Percentiles rank a stretch among this genome's conserved stretches.
phyloP scores from a whole-genome alignment of 2,113 vertebrate species.

The Chrysemys picta region DNA sequence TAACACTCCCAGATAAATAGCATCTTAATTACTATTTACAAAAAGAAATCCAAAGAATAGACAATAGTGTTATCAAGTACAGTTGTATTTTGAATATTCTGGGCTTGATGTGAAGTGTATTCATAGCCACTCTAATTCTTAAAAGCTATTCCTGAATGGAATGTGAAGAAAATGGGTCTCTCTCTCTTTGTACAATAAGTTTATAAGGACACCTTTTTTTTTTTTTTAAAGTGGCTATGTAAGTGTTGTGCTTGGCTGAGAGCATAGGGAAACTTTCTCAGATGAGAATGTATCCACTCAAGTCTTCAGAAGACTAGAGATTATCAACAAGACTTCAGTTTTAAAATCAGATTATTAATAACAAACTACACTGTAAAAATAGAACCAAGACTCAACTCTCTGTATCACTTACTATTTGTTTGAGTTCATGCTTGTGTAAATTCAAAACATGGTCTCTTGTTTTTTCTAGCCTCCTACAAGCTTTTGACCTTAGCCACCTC shows the following conservation, averaged over 20 bases:
- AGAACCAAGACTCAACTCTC: not conserved
- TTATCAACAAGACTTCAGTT: not conserved
- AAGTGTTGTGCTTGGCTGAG: not conserved
- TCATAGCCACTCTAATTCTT: not conserved
- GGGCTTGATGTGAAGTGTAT: not conserved
- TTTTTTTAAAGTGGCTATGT: not conserved
- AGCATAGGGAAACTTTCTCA: not conserved
- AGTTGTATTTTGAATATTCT: not conserved
- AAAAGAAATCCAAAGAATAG: not conserved
- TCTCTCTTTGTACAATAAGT: not conserved
- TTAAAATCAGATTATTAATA: conserved; percentile 26
- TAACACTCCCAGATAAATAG: conserved; percentile 32
- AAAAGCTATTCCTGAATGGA: not conserved
- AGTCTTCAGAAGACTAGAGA: conserved; percentile 7
- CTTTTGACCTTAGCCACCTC: not conserved
- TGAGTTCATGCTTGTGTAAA: conserved; percentile 32
- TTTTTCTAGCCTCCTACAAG: not conserved
- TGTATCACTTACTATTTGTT: conserved; percentile 6
- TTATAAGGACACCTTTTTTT: not conserved
- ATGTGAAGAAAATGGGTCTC: not conserved
- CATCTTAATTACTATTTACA: fast-evolving
- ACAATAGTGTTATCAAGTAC: not conserved
- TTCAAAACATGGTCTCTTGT: not conserved
- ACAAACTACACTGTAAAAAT: not conserved
- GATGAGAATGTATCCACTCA: not conserved